phyloP scores from a whole-genome alignment of 2,113 vertebrate species.

The Phylloscopus whistleri region DNA sequence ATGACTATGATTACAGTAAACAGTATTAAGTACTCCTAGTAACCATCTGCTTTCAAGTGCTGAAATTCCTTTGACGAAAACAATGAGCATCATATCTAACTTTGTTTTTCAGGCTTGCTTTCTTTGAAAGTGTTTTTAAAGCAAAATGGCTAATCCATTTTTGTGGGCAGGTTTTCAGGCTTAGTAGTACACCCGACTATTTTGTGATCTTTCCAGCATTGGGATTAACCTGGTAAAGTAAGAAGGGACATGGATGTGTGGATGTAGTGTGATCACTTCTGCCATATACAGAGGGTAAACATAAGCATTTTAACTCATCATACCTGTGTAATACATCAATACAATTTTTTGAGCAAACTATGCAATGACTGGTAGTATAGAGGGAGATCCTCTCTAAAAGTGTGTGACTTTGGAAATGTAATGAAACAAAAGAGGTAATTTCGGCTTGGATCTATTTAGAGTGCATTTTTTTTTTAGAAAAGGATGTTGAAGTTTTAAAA shows the following conservation, averaged over 20 bases:
- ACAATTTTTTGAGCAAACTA: not conserved
- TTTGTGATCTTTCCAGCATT: not conserved
- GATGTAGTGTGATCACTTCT: not conserved
- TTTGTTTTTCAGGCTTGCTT: not conserved
- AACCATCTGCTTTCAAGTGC: not conserved
- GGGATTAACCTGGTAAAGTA: not conserved
- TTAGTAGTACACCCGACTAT: not conserved
- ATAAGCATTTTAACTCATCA: not conserved
- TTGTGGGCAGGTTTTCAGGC: not conserved
- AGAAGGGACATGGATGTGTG: accelerated
- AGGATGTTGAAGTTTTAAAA: not conserved
- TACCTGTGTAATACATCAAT: not conserved
- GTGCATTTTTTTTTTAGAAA: not conserved
- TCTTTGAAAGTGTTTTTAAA: not conserved
- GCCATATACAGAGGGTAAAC: not conserved
- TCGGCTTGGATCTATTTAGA: not conserved
- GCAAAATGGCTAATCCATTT: not conserved
- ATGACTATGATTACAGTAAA: not conserved
- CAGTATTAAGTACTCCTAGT: not conserved
- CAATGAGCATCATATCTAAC: not conserved
- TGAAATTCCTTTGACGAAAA: not conserved
- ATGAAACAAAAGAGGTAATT: not conserved
- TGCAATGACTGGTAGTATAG: not conserved
- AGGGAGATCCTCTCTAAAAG: not conserved
- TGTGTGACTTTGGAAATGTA: not conserved